phyloP scores from a whole-genome alignment of 2,888 invertebrate genomes.

The Ochropleura leucogaster region DNA sequence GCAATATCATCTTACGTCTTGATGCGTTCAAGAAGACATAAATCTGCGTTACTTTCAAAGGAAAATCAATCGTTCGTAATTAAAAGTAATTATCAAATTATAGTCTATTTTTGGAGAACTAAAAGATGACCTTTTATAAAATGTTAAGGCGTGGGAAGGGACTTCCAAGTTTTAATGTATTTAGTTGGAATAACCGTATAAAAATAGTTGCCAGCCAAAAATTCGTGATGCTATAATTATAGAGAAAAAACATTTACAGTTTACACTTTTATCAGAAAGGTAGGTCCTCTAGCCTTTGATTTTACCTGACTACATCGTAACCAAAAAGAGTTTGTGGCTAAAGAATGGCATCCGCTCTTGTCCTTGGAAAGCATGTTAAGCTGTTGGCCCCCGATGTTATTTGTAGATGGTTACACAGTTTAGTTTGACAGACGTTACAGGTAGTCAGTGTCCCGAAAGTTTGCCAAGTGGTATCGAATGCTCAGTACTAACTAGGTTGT shows the following conservation, averaged over 20 bases:
- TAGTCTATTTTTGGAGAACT: constrained; percentile 3
- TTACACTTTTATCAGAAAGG: background rate
- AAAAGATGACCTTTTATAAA: constrained; percentile 5
- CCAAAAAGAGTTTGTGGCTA: no score
- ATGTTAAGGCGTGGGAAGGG: background rate
- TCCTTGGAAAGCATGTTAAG: no score
- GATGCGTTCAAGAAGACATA: constrained; percentile 25
- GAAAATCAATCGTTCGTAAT: constrained; percentile 21
- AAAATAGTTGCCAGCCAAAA: background rate
- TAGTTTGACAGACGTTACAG: no score
- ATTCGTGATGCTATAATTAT: background rate
- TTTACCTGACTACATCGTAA: no score
- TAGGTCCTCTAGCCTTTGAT: background rate
- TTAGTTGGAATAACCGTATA: no score
- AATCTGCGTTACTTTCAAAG: constrained; percentile 21
- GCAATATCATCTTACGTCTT: constrained; percentile 57
- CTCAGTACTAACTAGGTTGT: no score
- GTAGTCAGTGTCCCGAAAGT: no score
- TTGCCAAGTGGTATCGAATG: no score
- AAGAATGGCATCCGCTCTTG: no score
- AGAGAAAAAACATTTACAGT: background rate
- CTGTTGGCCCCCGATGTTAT: no score
- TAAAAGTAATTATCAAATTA: constrained; percentile 22
- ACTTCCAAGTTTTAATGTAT: background rate
- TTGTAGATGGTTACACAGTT: no score